Base-by-base conservation (phyloP, 2,888 invertebrate species). In the Ctena decussata region DNA sequence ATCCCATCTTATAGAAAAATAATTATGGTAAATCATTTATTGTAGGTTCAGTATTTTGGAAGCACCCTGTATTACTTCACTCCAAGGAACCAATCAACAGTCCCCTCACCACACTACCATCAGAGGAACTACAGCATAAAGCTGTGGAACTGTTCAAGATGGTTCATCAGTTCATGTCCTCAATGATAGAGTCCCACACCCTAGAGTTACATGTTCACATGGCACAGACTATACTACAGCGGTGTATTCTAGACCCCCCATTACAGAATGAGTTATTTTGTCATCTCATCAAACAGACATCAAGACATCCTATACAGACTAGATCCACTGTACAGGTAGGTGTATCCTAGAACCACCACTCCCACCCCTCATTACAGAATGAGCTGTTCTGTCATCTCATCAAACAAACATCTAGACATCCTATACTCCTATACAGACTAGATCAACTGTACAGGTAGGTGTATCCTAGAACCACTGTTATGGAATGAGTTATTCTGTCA, bases 141-240 rank as follows among this genome's bases (percentile, higher is more conserved):
- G 98, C 99, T 82, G 97, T 99, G 91, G 98, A 99, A 96, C 96
- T 99, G 87, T 99, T 99, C 95, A 99, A 99, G 98, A 98, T 98
- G 96, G 98, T 98, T 91, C 98, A 99, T 95, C 97, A 99, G 90
- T 99, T 99, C 96, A 98, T 98, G 97, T 98, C 98, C 2, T 99
- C 99, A 89, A 98, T 98, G 69, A 98, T 99, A 91, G 99, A 99
- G 98, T 98, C 78, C 98, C 98, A 94, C 98, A 82, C 90, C 8
- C 82, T 99, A 93, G 99, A 99, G 96, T 99, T 99, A 96, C 99
- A 99, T 96, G 99, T 99, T 94, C 98, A 98, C 84, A 97, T 99
- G 85, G 99, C 99, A 24, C 99, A 99, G 97, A 99, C 99, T 96
- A 98, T 99, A 44, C 97, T 99, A 81, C 98, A 98, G 95, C 98